Conservation (phyloP, 2,888 invertebrate species). For the Gymnosoma rotundatum region DNA sequence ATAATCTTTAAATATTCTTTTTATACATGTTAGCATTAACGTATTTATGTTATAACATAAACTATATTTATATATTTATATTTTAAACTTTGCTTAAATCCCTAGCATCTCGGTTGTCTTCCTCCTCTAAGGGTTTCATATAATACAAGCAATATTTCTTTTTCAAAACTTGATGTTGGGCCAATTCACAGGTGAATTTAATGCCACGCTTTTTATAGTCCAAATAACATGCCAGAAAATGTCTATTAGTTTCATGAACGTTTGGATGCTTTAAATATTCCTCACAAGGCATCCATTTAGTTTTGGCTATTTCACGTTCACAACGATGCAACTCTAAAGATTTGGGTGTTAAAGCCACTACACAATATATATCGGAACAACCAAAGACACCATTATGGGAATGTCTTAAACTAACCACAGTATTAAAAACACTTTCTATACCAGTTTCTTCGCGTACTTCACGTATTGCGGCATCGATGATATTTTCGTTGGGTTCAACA, state of each 20-base stretch:
- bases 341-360: slow-evolving; percentile 88
- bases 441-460: slow-evolving; percentile 97
- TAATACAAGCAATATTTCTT: slow-evolving; percentile 79
- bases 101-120: background rate
- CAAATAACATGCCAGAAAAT: slow-evolving; percentile 86
- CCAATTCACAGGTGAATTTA: slow-evolving; percentile 84
- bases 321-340: slow-evolving; percentile 86
- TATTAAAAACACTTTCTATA: slow-evolving; percentile 88
- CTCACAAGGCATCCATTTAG: slow-evolving; percentile 91
- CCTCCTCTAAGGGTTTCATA: slow-evolving; percentile 74
- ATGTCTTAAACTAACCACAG: slow-evolving; percentile 90
- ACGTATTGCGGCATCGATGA: slow-evolving; percentile 90
- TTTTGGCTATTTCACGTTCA: slow-evolving; percentile 89
- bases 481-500: slow-evolving; percentile 93
- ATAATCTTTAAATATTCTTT: too few species aligned
- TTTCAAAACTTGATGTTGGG: slow-evolving; percentile 79
- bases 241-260: slow-evolving; percentile 88
- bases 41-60: background rate
- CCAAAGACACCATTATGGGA: slow-evolving; percentile 89
- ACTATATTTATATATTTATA: background rate
- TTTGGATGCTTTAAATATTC: slow-evolving; percentile 88
- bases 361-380: slow-evolving; percentile 93
- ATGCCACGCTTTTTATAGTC: slow-evolving; percentile 86
- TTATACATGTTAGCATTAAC: too few species aligned
- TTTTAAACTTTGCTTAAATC: slow-evolving; percentile 26